Percentiles rank a stretch among this genome's conserved stretches.
Evolutionary conservation across 1,140 invertebrate genomes (phyloP).

Genomic region (Chrysoperla carnea): DNA sequence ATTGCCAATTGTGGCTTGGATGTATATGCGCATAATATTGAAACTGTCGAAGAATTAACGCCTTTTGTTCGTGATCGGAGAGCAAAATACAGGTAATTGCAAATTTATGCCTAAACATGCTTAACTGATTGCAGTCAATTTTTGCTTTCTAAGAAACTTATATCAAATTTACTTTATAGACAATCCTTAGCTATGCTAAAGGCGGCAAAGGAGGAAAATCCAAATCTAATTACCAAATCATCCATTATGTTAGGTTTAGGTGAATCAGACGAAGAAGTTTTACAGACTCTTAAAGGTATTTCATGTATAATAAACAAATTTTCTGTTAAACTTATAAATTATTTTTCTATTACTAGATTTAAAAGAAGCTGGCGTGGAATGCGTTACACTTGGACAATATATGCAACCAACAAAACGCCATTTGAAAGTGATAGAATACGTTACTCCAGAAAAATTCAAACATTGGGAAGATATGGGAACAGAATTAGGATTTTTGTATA

Average conservation of each 20-base stretch:
- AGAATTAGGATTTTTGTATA: constrained; percentile 87
- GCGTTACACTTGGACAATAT: constrained; percentile 94
- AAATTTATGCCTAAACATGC: constrained; percentile 3
- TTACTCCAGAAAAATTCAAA: constrained; percentile 89
- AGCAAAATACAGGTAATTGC: constrained; percentile 43
- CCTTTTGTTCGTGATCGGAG: constrained; percentile 85
- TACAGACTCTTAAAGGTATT: constrained; percentile 63
- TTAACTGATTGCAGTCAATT: constrained; percentile 1
- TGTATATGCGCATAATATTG: constrained; percentile 94
- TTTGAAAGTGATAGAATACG: constrained; percentile 91
- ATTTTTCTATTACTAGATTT: constrained; percentile 38
- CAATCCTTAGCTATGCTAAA: constrained; percentile 75
- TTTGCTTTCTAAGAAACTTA: too few relatives aligned
- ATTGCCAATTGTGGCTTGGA: constrained; percentile 75
- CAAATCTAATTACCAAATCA: constrained; percentile 84
- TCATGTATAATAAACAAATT: background rate
- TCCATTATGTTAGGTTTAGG: constrained; percentile 98
- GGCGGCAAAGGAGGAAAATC: constrained; percentile 62
- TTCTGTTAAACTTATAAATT: background rate
- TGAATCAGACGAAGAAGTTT: constrained; percentile 81
- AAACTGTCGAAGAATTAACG: constrained; percentile 80
- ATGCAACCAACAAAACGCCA: constrained; percentile 98
- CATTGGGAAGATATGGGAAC: constrained; percentile 77
- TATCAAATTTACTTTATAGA: too few relatives aligned
- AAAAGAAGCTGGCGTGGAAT: constrained; percentile 67